Base-by-base conservation (phyloP, 23 tunicate species). In the Trididemnum clinides region DNA sequence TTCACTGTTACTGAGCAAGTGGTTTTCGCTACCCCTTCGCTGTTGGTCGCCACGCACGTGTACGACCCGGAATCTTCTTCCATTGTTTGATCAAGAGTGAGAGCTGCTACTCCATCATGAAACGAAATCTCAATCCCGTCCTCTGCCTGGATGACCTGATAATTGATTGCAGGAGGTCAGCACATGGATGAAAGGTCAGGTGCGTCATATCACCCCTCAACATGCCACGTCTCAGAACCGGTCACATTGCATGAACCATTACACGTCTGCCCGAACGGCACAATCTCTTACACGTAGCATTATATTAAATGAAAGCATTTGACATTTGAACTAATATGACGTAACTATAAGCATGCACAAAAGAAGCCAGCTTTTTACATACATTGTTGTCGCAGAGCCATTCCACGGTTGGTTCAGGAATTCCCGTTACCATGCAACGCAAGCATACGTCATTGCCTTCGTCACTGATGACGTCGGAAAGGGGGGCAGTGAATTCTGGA, bases 391-490 rank as follows among this genome's bases (percentile, higher is more conserved):
- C 86, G 33, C 44, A 81, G 59, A 63, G 51, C 98, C 98, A 94
- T 57, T 89, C 62, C 32, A 94, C 90, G 4, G 84, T 59, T 0
- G 94, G 98, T 39, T 89, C 90, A 6, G 98, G 98, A 27, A 84
- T 89, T 5, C 94, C 94, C 21, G 98, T 94, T 25, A 94, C 88
- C 90, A 89, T 85, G 81, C 98, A 94, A 54, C 85, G 84, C 34
- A 94, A 77, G 51, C 94, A 81, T 2, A 94, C 81, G 82, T 87
- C 91, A 30, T 86, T 88, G 51, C 86, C 90, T 71, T 94, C 89
- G 7, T 65, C 64, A 0, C 71, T 51, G 39, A 59, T 89, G 44
- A 94, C 85, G 85, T 94, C 98, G 51, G 81, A 44, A 33, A 94
- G 87, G 1, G 88, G 88, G 26, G 94, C 88, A 19, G 98, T 89